Conservation (phyloP, 2,797 vertebrate species). For the Lophius americanus region DNA sequence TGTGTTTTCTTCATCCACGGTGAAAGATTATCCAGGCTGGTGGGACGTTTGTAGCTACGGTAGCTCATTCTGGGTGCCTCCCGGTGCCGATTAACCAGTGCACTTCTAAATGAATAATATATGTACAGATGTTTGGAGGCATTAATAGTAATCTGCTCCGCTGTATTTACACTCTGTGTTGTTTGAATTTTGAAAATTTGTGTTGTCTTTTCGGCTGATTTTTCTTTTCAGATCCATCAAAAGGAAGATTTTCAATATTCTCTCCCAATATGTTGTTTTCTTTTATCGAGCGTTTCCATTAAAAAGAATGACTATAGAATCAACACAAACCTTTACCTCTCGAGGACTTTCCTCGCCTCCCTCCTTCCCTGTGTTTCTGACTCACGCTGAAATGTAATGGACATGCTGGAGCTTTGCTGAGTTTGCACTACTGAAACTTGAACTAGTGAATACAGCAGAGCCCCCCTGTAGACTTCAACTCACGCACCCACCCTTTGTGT, state of each 20-base stretch:
- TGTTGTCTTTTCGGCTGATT: neutral
- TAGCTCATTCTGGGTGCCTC: too few relatives aligned
- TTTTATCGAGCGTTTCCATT: neutral
- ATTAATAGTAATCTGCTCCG: too few relatives aligned
- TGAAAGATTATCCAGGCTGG: too few relatives aligned
- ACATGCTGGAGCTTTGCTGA: conserved; percentile 59
- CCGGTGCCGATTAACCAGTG: too few relatives aligned
- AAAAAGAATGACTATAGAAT: conserved; percentile 13
- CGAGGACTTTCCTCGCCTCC: conserved; percentile 12
- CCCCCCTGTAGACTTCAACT: conserved; percentile 50
- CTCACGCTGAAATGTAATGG: conserved; percentile 25
- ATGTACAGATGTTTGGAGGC: too few relatives aligned
- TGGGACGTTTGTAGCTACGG: too few relatives aligned
- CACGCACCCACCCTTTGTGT: conserved; percentile 45
- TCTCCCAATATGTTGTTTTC: too few relatives aligned
- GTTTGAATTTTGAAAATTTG: neutral
- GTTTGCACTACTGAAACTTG: conserved; percentile 47
- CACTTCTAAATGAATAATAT: too few relatives aligned
- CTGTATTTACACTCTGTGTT: too few relatives aligned
- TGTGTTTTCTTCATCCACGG: too few relatives aligned
- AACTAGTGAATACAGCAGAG: conserved; percentile 41
- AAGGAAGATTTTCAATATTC: too few relatives aligned
- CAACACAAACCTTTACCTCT: neutral
- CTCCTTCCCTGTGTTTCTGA: conserved; percentile 22
- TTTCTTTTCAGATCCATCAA: too few relatives aligned